phyloP scores from a whole-genome alignment of 2,113 vertebrate genomes.

The Xerus inauris region DNA sequence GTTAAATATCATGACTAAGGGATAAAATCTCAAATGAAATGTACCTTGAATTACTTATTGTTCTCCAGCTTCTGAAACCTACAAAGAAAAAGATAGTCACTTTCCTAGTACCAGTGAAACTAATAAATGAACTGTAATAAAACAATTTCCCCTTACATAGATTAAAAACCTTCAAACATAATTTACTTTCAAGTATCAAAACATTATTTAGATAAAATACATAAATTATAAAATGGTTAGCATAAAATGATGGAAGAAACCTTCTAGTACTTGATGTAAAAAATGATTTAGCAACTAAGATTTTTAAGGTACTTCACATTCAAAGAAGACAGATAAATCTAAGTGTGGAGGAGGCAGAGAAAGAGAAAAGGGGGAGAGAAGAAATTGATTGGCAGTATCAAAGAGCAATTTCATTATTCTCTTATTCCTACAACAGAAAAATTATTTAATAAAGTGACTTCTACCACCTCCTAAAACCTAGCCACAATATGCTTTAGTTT shows the following conservation, averaged over 20 bases:
- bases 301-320: not conserved
- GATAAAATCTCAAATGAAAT: not conserved
- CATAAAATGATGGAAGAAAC: not conserved
- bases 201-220: not conserved
- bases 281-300: not conserved
- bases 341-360: not conserved
- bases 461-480: not conserved
- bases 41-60: not conserved
- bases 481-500: not conserved
- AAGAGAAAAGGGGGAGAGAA: not conserved
- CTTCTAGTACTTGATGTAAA: not conserved
- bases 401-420: not conserved
- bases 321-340: not conserved
- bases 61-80: not conserved
- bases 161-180: not conserved
- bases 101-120: not conserved
- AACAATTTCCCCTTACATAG: not conserved
- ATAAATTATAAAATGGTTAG: not conserved
- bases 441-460: not conserved
- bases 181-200: not conserved
- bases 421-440: not conserved
- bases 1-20: not conserved
- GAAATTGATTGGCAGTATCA: not conserved
- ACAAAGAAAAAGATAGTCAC: not conserved
- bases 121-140: not conserved